Evolutionary conservation across 2,113 vertebrate genomes (phyloP), one percentile per base, ranked within the genome.

Genomic region (Passer domesticus): DNA sequence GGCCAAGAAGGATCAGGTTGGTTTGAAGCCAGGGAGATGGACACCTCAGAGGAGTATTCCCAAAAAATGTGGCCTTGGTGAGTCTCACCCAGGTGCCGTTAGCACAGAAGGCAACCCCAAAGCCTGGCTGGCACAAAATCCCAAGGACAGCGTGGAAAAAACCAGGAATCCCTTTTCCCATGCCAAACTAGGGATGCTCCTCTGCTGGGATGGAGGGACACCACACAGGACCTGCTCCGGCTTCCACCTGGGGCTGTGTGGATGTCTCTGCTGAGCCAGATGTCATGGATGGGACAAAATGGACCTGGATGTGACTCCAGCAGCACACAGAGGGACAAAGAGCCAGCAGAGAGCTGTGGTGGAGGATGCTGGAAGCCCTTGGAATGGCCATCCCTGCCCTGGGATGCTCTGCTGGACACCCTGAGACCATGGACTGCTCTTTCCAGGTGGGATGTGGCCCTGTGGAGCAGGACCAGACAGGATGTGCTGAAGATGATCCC

Each of bases 81-180:
- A 44, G n/a, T 37, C 35, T 16, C 4, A 9, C 16, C 6, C 21
- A 4, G 53, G 13, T 31, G 41, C 21, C 0, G 0, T 12, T 3
- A 7, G 19, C 12, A 3, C 15, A 11, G 55, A 49, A 64, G 25
- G 31, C 6, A 13, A 23, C 10, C 31, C 39, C 37, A 14, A 47
- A 74, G 2, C 41, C 23, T 4, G 43, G 15, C 33, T 44, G 60
- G 44, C 33, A 25, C 53, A 43, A 68, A 79, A 75, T 14, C 33
- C 49, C 18, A 7, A 31, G 25, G 2, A 33, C 4, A 18, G 41
- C 0, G 0, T 0, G 2, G 30, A 11, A 62, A 87, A 73, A 72
- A 7, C 0, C 2, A 1, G 35, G 33, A 55, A 74, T 23, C 4
- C 16, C 9, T 63, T 41, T 74, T 33, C 30, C 10, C 12, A 1